phyloP scores from a whole-genome alignment of 2,113 vertebrate genomes.

The Phycodurus eques region DNA sequence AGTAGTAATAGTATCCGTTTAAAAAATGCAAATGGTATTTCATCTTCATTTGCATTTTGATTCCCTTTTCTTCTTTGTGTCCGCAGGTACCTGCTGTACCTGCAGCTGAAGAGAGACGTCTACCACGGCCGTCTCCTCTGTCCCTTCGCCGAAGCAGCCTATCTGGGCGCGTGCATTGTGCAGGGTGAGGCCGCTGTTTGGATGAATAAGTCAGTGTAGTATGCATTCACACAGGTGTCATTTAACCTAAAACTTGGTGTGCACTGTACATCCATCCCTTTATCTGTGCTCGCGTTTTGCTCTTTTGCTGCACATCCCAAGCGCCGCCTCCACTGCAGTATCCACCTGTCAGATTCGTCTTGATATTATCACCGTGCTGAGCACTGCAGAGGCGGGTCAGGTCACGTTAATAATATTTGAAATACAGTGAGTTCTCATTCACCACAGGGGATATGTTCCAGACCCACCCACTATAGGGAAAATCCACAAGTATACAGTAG shows the following conservation, averaged over 20 bases:
- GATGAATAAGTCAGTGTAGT: background rate
- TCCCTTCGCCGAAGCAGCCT: constrained; percentile 92
- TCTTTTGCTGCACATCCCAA: background rate
- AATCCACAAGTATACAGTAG: too few relatives aligned
- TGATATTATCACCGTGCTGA: constrained; percentile 10
- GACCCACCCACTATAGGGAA: too few relatives aligned
- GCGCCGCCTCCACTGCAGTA: background rate
- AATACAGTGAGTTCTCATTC: background rate
- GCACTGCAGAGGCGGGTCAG: background rate
- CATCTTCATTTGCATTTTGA: background rate
- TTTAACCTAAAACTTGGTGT: background rate
- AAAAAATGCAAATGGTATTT: background rate
- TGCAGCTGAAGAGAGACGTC: constrained; percentile 97
- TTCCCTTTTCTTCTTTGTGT: constrained; percentile 1
- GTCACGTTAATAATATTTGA: background rate
- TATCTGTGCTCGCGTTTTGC: background rate
- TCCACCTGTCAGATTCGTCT: background rate
- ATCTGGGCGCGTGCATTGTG: constrained; percentile 90
- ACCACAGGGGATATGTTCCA: too few relatives aligned
- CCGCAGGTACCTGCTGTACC: constrained; percentile 90
- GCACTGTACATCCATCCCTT: background rate
- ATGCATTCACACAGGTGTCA: background rate
- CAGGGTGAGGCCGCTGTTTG: constrained; percentile 80
- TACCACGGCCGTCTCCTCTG: constrained; percentile 95
- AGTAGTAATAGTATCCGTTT: too few relatives aligned